These are phyloP conservation scores for Hyles lineata DNA, from an alignment of 2,888 invertebrate species.

Conservation along the genomic window DNA sequence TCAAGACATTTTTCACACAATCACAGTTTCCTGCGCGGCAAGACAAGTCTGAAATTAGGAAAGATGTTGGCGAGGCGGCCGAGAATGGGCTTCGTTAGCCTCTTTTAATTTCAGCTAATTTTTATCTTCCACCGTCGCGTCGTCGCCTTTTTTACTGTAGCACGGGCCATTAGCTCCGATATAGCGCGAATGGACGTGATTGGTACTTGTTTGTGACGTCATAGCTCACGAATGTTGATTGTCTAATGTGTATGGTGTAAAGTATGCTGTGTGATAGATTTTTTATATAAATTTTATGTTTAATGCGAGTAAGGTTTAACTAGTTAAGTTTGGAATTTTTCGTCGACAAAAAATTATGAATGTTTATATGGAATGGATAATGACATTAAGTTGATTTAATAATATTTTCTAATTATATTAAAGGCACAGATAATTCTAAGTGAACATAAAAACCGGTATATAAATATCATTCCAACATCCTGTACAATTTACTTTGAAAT, in stretches of 20 bases:
- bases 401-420: too few relatives aligned
- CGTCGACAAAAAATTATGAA: too few relatives aligned
- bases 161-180: slow-evolving; percentile 75
- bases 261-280: neutral
- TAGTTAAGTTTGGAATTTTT: too few relatives aligned
- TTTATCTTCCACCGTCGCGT: slow-evolving; percentile 76
- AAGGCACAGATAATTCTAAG: too few relatives aligned
- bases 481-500: too few relatives aligned
- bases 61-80: slow-evolving; percentile 41
- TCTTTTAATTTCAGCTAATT: slow-evolving; percentile 85
- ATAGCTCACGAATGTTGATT: neutral
- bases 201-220: slow-evolving; percentile 57
- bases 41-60: slow-evolving; percentile 39
- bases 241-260: neutral
- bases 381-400: too few relatives aligned
- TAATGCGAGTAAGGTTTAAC: too few relatives aligned
- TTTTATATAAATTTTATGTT: too few relatives aligned
- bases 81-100: slow-evolving; percentile 83
- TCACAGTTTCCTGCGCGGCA: neutral
- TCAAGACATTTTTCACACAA: slow-evolving; percentile 11
- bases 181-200: slow-evolving; percentile 42
- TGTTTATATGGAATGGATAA: too few relatives aligned
- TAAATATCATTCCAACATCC: too few relatives aligned
- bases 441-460: too few relatives aligned
- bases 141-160: slow-evolving; percentile 74